phyloP scores from a whole-genome alignment of 2,797 vertebrate genomes.

The Sebastes vulpes region DNA sequence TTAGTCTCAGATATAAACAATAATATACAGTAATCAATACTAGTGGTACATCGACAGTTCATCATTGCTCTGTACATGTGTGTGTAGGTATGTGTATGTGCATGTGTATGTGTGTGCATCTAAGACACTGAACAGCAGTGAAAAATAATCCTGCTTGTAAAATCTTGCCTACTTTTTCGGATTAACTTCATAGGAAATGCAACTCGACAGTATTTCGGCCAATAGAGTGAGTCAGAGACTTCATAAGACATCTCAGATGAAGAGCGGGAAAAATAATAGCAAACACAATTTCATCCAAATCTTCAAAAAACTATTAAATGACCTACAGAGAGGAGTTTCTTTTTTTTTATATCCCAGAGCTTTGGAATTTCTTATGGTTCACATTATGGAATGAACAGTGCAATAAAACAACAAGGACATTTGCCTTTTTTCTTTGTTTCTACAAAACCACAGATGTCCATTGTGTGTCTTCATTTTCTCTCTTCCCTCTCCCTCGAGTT shows the following conservation, averaged over 20 bases:
- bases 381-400: conserved; percentile 91
- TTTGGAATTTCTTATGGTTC: conserved; percentile 85
- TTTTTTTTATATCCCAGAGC: conserved; percentile 74
- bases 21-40: conserved; percentile 75
- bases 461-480: conserved; percentile 67
- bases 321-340: conserved; percentile 63
- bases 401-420: conserved; percentile 79
- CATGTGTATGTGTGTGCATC: conserved; percentile 35
- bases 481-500: conserved; percentile 15
- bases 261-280: conserved; percentile 46
- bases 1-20: conserved; percentile 67
- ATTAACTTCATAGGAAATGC: conserved; percentile 50
- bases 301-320: conserved; percentile 72
- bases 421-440: conserved; percentile 63
- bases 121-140: conserved; percentile 72
- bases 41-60: conserved; percentile 71
- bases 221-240: conserved; percentile 28
- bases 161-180: conserved; percentile 56
- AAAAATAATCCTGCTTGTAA: conserved; percentile 41
- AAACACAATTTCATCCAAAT: conserved; percentile 60
- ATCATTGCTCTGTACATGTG: conserved; percentile 37
- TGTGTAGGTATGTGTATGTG: conserved; percentile 33
- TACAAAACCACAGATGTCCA: conserved; percentile 72
- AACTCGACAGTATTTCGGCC: conserved; percentile 63
- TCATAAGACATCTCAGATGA: conserved; percentile 58